A percentile compares a stretch with the other conserved stretches of the same genome.
Conservation (phyloP, 1,140 invertebrate genomes). For the Aricia agestis region DNA sequence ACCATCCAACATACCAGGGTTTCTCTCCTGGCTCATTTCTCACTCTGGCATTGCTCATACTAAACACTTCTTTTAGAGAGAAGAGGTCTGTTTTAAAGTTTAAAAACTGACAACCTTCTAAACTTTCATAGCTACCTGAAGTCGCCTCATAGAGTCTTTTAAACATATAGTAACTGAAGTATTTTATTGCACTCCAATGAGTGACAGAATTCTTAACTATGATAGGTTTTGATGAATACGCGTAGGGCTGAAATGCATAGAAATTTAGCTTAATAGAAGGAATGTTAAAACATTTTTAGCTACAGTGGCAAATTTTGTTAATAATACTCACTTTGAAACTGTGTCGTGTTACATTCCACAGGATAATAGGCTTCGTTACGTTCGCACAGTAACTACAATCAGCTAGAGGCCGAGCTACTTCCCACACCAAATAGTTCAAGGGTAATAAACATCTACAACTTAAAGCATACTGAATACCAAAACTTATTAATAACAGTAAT, state of each 20-base stretch:
- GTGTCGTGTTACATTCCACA: conserved; percentile 80
- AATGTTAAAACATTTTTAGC: no score
- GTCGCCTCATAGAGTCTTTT: conserved; percentile 83
- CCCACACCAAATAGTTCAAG: conserved; percentile 90
- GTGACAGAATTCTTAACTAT: conserved; percentile 85
- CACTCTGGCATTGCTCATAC: conserved; percentile 82
- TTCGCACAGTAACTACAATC: conserved; percentile 86
- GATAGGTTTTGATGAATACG: conserved; percentile 88
- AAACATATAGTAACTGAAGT: conserved; percentile 86
- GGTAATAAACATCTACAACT: conserved; percentile 84
- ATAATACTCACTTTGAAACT: conserved; percentile 77
- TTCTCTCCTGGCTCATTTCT: conserved; percentile 78
- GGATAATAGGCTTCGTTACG: conserved; percentile 78
- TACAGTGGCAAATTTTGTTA: background rate
- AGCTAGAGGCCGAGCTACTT: conserved; percentile 88
- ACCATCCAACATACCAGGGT: conserved; percentile 96
- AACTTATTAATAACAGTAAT: conserved; percentile 39
- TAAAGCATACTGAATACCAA: conserved; percentile 50
- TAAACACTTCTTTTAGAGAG: conserved; percentile 86
- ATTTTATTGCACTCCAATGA: conserved; percentile 86
- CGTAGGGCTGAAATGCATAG: conserved; percentile 70
- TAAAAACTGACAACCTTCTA: conserved; percentile 92
- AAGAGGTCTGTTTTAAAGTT: conserved; percentile 92
- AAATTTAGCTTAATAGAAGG: conserved; percentile 16
- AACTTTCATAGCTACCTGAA: conserved; percentile 80